Percentiles rank a stretch among this genome's conserved stretches.
Evolutionary conservation across 1,140 invertebrate genomes (phyloP).

Genomic region (Drosophila pseudoobscura): DNA sequence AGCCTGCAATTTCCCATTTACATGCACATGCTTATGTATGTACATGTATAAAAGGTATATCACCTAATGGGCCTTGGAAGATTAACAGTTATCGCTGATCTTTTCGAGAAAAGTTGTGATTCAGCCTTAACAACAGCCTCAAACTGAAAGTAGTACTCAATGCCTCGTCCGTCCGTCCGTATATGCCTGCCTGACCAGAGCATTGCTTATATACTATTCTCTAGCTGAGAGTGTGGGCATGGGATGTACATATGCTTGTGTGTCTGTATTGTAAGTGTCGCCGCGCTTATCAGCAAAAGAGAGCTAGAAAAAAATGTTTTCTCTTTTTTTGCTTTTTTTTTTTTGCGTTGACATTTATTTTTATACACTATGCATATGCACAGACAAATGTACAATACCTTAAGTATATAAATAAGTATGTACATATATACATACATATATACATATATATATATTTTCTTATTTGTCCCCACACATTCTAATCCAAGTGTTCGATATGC

Average conservation of each 20-base stretch:
- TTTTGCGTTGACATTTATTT: slow-evolving; percentile 71
- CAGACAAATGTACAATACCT: slow-evolving; percentile 28
- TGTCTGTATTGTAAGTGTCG: slow-evolving; percentile 52
- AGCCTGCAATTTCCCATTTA: not conserved
- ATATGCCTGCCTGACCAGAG: slow-evolving; percentile 7
- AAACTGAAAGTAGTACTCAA: slow-evolving; percentile 38
- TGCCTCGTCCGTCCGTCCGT: slow-evolving; percentile 19
- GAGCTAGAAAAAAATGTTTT: slow-evolving; percentile 76
- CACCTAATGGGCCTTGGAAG: too few species aligned
- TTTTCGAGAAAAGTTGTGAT: slow-evolving; percentile 21
- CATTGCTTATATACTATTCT: slow-evolving; percentile 28
- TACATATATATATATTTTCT: not conserved
- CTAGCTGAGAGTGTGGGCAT: too few species aligned
- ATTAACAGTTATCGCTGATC: slow-evolving; percentile 6
- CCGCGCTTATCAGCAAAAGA: slow-evolving; percentile 67
- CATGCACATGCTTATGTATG: not conserved
- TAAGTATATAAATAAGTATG: slow-evolving; percentile 24
- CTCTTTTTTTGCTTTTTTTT: slow-evolving; percentile 61
- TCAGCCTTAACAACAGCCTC: slow-evolving; percentile 25
- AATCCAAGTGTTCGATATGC: slow-evolving; percentile 26
- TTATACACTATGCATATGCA: slow-evolving; percentile 61
- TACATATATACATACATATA: slow-evolving; percentile 14
- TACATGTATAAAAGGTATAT: not conserved
- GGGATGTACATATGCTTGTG: not conserved
- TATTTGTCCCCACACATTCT: not conserved